Conservation (phyloP, 2,113 vertebrate species). For the Leucopternis melanops region DNA sequence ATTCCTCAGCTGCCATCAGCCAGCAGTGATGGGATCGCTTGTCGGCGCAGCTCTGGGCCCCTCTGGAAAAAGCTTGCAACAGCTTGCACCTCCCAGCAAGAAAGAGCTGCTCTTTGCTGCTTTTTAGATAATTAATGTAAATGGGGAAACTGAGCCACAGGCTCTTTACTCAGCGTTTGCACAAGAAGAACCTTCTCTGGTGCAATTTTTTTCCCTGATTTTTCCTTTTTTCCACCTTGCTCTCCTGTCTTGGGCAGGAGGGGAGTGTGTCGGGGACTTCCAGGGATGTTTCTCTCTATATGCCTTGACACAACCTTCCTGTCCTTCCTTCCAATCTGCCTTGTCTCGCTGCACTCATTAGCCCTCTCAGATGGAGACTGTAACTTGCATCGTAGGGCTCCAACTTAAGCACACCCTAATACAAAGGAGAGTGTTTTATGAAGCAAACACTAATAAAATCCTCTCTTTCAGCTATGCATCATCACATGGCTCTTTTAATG, state of each 20-base stretch:
- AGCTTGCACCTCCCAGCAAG: neutral
- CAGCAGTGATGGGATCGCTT: accelerated
- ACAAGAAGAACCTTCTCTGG: neutral
- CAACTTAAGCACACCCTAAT: neutral
- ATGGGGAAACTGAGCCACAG: neutral
- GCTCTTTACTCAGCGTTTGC: neutral
- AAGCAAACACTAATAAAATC: neutral
- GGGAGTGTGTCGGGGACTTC: accelerated
- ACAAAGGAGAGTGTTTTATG: neutral
- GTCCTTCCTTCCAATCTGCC: neutral
- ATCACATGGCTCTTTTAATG: neutral
- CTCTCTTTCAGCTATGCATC: neutral
- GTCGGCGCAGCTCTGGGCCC: neutral
- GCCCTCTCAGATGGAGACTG: neutral
- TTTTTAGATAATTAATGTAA: no score
- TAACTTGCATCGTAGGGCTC: accelerated
- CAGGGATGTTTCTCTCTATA: neutral
- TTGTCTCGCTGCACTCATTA: accelerated
- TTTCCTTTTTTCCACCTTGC: neutral
- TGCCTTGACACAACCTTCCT: neutral
- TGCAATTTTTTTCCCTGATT: neutral
- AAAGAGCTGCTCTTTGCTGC: neutral
- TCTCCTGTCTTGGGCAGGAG: neutral
- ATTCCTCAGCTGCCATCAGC: neutral
- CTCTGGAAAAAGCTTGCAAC: neutral